phyloP scores from a whole-genome alignment of 2,113 vertebrate species.

The Caloenas nicobarica region DNA sequence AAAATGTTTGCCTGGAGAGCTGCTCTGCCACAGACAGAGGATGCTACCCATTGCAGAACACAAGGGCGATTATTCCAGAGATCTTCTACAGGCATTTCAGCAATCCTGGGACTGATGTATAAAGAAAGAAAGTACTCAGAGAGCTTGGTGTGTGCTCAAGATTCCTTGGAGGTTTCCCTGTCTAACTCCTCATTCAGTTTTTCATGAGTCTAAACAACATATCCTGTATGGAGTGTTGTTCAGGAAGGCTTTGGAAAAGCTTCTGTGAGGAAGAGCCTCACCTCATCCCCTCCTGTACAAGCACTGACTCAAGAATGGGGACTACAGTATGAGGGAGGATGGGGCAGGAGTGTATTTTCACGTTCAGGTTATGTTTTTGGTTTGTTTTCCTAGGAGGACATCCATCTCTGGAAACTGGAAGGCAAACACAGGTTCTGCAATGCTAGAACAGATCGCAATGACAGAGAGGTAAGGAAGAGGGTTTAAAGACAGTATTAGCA shows the following conservation, averaged over 20 bases:
- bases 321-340: neutral
- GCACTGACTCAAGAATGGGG: neutral
- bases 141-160: slow-evolving; percentile 19
- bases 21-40: neutral
- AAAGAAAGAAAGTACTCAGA: slow-evolving; percentile 50
- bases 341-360: slow-evolving; percentile 24
- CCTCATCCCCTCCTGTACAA: slow-evolving; percentile 18
- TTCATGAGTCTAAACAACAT: slow-evolving; percentile 12
- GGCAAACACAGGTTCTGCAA: slow-evolving; percentile 96
- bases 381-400: slow-evolving; percentile 87
- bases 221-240: neutral
- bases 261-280: slow-evolving; percentile 12
- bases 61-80: slow-evolving; percentile 12
- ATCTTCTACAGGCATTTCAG: neutral
- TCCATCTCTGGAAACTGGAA: slow-evolving; percentile 99
- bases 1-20: neutral
- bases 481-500: neutral
- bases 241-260: slow-evolving; percentile 28
- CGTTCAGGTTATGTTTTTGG: neutral
- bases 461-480: slow-evolving; percentile 88
- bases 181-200: slow-evolving; percentile 28
- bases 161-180: slow-evolving; percentile 34
- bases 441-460: slow-evolving; percentile 98
- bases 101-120: neutral
- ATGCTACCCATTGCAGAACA: neutral